Base-by-base conservation (phyloP, 2,888 invertebrate genomes). In the Abrostola tripartita region DNA sequence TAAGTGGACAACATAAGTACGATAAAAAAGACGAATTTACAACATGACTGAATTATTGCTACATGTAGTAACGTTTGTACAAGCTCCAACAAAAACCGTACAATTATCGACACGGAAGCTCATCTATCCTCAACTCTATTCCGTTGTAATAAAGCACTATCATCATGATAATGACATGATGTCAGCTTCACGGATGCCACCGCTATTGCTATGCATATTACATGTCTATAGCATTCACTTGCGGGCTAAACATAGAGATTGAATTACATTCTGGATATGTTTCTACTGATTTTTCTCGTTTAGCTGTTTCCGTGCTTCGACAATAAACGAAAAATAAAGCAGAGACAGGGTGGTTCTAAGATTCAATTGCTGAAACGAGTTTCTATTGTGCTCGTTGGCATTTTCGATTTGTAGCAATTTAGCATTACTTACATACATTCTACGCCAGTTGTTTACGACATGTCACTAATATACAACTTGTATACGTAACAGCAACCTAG, bases 191-290 rank as follows among this genome's bases (percentile, higher is more conserved):
- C 68, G 68, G 72, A 68, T 69, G 74, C 71, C 60, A 71, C 67
- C 68, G 65, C 65, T 65, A 79, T 81, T 81, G 76, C 79, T 67
- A 81, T 79, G 78, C 74, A 81, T 81, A 79, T 78, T 78, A 81
- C 74, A 79, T 72, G 78, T 72, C 75, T 71, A 73, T 74, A 70
- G 71, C 67, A 71, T 72, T 74, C 66, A 74, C 60, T 68, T 41
- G 65, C 66, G 66, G 47, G 61, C 59, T 60, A 50, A 37, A 69
- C 76, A 9, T 36, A 51, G 76, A 78, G 38, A 61, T 40, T 61
- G 58, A 76, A 67, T 44, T 41, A 2, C 55, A 51, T 56, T 35
- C 60, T 70, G 50, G 78, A 80, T 67, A 60, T 42, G 68, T 38
- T 61, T 58, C 52, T 36, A 12, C 11, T 37, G 44, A 51, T 41